Percentiles rank a stretch among this genome's conserved stretches.
Evolutionary conservation across 2,888 invertebrate genomes (phyloP).

Genomic region (Lamproptera curius): DNA sequence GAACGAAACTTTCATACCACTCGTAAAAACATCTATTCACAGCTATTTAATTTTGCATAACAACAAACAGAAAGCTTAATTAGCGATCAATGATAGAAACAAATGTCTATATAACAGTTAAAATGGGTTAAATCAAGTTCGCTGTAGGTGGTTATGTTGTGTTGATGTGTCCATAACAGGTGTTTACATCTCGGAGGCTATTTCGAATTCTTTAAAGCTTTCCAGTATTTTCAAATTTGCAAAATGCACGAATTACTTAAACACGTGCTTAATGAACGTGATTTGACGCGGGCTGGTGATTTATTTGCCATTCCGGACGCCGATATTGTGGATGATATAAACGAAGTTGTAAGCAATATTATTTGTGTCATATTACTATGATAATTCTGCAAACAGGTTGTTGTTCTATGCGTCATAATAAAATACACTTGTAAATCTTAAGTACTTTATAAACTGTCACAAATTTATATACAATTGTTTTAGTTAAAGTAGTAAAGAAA

Average conservation of each 20-base stretch:
- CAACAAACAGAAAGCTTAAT: constrained; percentile 28
- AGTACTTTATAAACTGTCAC: too few species aligned
- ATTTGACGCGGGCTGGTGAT: constrained; percentile 94
- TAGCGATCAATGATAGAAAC: constrained; percentile 21
- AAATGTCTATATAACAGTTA: constrained; percentile 22
- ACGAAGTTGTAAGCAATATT: constrained; percentile 83
- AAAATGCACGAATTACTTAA: constrained; percentile 95
- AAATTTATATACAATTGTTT: too few species aligned
- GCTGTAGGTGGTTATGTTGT: constrained; percentile 32
- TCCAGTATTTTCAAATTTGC: constrained; percentile 20
- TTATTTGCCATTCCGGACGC: constrained; percentile 92
- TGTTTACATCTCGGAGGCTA: constrained; percentile 30
- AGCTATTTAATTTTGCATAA: constrained; percentile 32
- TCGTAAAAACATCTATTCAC: constrained; percentile 32
- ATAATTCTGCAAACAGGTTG: not conserved
- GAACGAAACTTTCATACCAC: constrained; percentile 36
- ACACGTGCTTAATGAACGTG: constrained; percentile 92
- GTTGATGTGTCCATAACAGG: constrained; percentile 43
- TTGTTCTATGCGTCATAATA: not conserved
- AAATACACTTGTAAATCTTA: too few species aligned
- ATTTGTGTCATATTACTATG: constrained; percentile 27
- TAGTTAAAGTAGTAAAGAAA: too few species aligned
- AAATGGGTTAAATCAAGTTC: constrained; percentile 26
- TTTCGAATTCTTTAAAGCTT: constrained; percentile 20
- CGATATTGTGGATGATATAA: constrained; percentile 90